A percentile compares a stretch with the other conserved stretches of the same genome.
Evolutionary conservation across 1,140 invertebrate genomes (phyloP).

Genomic region (Odontomachus brunneus): DNA sequence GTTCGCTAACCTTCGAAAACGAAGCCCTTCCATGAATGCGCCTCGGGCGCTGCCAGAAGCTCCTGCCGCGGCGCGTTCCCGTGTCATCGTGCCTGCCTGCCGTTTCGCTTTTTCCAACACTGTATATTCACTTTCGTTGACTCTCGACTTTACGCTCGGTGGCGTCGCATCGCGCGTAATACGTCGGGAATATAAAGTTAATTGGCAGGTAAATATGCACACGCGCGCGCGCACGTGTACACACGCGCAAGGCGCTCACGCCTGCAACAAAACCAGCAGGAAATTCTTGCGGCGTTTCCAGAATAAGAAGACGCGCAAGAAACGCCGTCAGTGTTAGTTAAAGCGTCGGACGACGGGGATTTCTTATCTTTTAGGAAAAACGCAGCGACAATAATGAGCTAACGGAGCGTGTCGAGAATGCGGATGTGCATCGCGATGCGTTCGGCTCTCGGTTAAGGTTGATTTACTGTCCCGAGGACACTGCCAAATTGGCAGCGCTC

Average conservation of each 20-base stretch:
- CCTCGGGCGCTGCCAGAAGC: conserved; percentile 42
- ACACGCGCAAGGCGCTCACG: background rate
- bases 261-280: background rate
- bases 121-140: conserved; percentile 46
- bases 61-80: background rate
- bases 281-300: conserved; percentile 25
- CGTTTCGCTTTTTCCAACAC: conserved; percentile 46
- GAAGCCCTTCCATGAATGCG: conserved; percentile 63
- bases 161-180: conserved; percentile 2
- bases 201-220: conserved; percentile 20
- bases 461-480: conserved; percentile 66
- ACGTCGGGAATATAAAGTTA: conserved; percentile 32
- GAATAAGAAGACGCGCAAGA: conserved; percentile 24
- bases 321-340: conserved; percentile 22
- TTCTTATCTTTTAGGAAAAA: conserved; percentile 43
- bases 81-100: conserved; percentile 1
- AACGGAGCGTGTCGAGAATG: conserved; percentile 65
- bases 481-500: conserved; percentile 70
- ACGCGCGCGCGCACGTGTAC: too few species aligned
- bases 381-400: conserved; percentile 65
- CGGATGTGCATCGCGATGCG: conserved; percentile 63
- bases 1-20: conserved; percentile 72
- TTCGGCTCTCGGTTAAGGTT: conserved; percentile 58
- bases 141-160: conserved; percentile 11
- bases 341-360: background rate